Evolutionary conservation across 2,113 vertebrate species (phyloP), one percentile per base, ranked within the genome.

Genomic region (Brevimyrus niger): DNA sequence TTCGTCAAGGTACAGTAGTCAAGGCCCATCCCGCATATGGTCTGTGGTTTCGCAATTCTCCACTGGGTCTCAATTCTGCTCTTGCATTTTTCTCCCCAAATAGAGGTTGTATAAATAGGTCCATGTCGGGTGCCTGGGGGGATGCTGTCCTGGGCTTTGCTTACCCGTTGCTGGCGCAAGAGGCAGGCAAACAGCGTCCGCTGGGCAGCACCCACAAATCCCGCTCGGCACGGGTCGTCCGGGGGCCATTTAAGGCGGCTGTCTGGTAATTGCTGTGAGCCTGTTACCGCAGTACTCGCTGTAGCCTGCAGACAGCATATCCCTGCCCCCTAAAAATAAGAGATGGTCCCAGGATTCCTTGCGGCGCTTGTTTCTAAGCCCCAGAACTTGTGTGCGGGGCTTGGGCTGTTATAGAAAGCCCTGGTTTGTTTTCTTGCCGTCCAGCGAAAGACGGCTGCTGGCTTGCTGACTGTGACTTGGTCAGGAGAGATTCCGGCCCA

Each of bases 1-100:
- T 96, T 96, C 90, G 94, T 97, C 84, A 97, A 97, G 96, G 96
- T 97, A 92, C 93, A 11, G 23, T 27, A 50, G 47, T 58, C 8
- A 2, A 87, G 53, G 10, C 23, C 73, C 48, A 4, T 73, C 51
- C n/a, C 23, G 11, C 46, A 10, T 50, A n/a, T 27, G 23, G 44
- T 80, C 35, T 80, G 73, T 35, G 44, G 44, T 48, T 85, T 21
- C 9, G 3, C 61, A 9, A 11, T 69, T 86, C 19, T 80, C 13
- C 73, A 42, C 5, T 44, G 21, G n/a, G 44, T 4, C n/a, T 46
- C 47, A 46, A 42, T 61, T 17, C 35, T 19, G 80, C 42, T 44
- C 6, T 15, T 46, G 46, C 38, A 48, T 84, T 46, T 84, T 83
- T 84, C 48, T 0, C 17, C 42, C 3, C 19, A 23, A 47, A n/a